These are phyloP conservation scores for Octopus bimaculoides DNA, from an alignment of 1,140 invertebrate species.

Conservation along the genomic window DNA sequence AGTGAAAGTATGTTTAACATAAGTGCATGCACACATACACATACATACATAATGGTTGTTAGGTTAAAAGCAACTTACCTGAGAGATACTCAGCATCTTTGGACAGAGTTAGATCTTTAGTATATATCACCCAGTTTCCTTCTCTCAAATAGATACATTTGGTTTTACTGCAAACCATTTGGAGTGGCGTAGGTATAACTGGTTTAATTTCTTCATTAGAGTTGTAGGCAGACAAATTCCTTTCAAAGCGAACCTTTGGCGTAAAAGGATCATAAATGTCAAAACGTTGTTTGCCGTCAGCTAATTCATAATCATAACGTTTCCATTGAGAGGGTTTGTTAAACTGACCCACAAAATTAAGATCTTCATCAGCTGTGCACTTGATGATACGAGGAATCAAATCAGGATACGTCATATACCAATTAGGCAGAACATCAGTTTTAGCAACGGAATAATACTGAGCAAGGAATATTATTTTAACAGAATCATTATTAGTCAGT, in stretches of 20 bases:
- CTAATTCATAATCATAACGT: constrained; percentile 34
- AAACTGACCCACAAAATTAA: constrained; percentile 42
- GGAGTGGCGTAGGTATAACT: constrained; percentile 33
- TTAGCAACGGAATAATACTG: constrained; percentile 41
- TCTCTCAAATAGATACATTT: constrained; percentile 16
- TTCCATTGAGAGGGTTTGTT: constrained; percentile 35
- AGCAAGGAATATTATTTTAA: constrained; percentile 33
- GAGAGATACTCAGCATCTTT: constrained; percentile 26
- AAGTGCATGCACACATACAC: too few species aligned
- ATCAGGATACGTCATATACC: constrained; percentile 34
- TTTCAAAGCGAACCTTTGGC: constrained; percentile 33
- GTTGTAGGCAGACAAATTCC: constrained; percentile 17
- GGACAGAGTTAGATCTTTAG: constrained; percentile 17
- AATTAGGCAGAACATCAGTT: constrained; percentile 37
- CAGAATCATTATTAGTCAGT: constrained; percentile 25
- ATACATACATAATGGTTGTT: too few species aligned
- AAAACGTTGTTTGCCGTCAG: constrained; percentile 23
- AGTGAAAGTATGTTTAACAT: too few species aligned
- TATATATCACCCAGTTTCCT: constrained; percentile 22
- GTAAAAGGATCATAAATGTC: constrained; percentile 43
- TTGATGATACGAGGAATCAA: constrained; percentile 31
- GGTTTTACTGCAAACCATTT: constrained; percentile 16
- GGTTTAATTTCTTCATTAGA: constrained; percentile 22
- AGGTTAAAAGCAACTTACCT: constrained; percentile 19
- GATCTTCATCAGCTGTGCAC: constrained; percentile 36